Conservation (phyloP, 2,113 vertebrate species). For the Embiotoca jacksoni region DNA sequence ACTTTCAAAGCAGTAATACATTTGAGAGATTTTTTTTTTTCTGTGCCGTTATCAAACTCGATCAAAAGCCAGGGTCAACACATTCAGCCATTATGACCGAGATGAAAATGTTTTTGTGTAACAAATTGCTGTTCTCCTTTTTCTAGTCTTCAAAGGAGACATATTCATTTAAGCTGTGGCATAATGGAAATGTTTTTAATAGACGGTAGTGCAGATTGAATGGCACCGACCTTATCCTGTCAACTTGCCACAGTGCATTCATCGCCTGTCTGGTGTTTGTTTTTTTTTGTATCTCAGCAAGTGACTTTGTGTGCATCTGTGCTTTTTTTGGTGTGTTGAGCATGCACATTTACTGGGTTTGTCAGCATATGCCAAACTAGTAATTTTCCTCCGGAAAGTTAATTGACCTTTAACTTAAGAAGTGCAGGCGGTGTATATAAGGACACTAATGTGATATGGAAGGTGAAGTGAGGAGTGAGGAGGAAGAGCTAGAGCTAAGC, state of each 20-base stretch:
- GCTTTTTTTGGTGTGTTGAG: conserved; percentile 15
- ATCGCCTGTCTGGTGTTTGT: conserved; percentile 8
- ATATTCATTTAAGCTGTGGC: conserved; percentile 2
- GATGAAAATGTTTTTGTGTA: conserved; percentile 10
- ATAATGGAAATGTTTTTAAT: conserved; percentile 13
- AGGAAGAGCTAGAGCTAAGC: not conserved
- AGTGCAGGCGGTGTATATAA: conserved; percentile 41
- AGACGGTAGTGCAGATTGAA: conserved; percentile 4
- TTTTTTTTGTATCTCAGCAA: conserved; percentile 7
- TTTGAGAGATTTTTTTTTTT: conserved; percentile 11
- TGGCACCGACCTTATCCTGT: conserved; percentile 25
- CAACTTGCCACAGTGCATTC: conserved; percentile 9
- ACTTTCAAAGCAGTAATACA: conserved; percentile 36
- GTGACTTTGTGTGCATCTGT: conserved; percentile 2
- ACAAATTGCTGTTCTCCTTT: conserved; percentile 34
- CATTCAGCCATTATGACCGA: conserved; percentile 2
- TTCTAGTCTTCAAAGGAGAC: conserved; percentile 22
- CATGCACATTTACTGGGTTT: conserved; percentile 46
- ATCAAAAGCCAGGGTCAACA: conserved; percentile 30
- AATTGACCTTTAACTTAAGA: conserved; percentile 63
- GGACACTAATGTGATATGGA: conserved; percentile 45
- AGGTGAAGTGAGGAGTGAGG: conserved; percentile 24
- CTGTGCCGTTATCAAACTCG: conserved; percentile 17
- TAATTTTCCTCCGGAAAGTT: conserved; percentile 53
- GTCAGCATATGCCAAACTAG: conserved; percentile 40